Evolutionary conservation across 2,113 vertebrate species (phyloP).

Genomic region (Elephantulus edwardii): DNA sequence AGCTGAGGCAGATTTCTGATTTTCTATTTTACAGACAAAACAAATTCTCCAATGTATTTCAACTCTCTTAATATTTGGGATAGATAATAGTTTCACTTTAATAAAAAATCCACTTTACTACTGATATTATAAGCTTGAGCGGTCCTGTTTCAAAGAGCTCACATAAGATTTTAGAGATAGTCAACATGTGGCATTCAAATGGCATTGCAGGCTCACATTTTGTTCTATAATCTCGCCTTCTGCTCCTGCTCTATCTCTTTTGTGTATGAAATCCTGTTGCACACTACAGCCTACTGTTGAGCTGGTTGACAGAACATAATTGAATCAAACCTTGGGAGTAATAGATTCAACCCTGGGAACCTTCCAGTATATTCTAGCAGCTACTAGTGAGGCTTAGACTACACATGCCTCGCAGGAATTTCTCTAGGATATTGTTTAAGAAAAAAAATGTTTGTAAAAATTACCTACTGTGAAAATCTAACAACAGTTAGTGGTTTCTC

Average conservation of each 20-base stretch:
- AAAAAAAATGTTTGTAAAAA: constrained; percentile 73
- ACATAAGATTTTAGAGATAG: not conserved
- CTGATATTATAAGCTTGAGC: not conserved
- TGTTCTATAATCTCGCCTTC: constrained; percentile 42
- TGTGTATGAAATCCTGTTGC: constrained; percentile 9
- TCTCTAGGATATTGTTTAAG: constrained; percentile 59
- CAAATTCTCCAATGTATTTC: not conserved
- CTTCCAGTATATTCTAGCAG: not conserved
- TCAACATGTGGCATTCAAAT: not conserved
- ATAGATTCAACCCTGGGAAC: constrained; percentile 70
- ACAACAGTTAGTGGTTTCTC: constrained; percentile 66
- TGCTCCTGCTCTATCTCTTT: constrained; percentile 35
- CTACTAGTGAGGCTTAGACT: constrained; percentile 18
- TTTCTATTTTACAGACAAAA: not conserved
- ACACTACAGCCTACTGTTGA: constrained; percentile 8
- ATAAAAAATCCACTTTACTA: not conserved
- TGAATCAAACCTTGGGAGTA: constrained; percentile 70
- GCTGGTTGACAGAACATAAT: constrained; percentile 55
- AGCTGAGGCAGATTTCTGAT: not conserved
- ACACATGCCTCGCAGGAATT: constrained; percentile 57
- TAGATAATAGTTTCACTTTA: not conserved
- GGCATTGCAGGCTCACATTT: not conserved
- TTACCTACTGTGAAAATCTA: constrained; percentile 69
- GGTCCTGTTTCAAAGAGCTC: not conserved
- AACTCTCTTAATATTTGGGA: not conserved